Conservation (phyloP, 2,888 invertebrate species). For the Synergus japonicus region DNA sequence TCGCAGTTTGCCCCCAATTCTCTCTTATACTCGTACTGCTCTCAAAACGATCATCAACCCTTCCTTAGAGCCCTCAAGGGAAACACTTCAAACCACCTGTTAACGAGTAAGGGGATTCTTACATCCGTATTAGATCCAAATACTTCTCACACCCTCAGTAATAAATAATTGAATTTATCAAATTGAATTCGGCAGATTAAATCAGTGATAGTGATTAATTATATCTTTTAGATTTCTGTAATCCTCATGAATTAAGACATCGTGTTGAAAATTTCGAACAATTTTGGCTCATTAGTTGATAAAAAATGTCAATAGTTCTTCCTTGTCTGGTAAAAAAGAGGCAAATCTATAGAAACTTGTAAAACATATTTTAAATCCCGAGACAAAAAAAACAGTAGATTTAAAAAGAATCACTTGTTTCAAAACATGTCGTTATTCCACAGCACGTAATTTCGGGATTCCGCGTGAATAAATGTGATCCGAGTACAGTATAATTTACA, state of each 20-base stretch:
- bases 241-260: too few relatives aligned
- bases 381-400: not conserved
- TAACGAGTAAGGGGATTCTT: slow-evolving; percentile 12
- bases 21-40: not conserved
- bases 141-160: not conserved
- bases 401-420: not conserved
- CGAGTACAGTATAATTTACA: slow-evolving; percentile 27
- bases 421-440: not conserved
- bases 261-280: too few relatives aligned
- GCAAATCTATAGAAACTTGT: not conserved
- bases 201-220: not conserved
- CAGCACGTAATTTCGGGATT: slow-evolving; percentile 15
- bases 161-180: not conserved
- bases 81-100: slow-evolving; percentile 35
- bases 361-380: not conserved
- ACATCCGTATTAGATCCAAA: not conserved
- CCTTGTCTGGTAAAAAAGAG: not conserved
- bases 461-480: slow-evolving; percentile 8
- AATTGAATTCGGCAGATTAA: not conserved
- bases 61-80: slow-evolving; percentile 18
- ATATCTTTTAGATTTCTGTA: too few relatives aligned
- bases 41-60: slow-evolving; percentile 2
- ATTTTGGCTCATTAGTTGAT: too few relatives aligned
- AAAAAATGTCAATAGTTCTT: too few relatives aligned
- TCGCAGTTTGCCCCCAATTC: not conserved